Percentiles rank a stretch among this genome's conserved stretches.
Conservation (phyloP, 2,888 invertebrate species). For the Epinotia brunnichana region DNA sequence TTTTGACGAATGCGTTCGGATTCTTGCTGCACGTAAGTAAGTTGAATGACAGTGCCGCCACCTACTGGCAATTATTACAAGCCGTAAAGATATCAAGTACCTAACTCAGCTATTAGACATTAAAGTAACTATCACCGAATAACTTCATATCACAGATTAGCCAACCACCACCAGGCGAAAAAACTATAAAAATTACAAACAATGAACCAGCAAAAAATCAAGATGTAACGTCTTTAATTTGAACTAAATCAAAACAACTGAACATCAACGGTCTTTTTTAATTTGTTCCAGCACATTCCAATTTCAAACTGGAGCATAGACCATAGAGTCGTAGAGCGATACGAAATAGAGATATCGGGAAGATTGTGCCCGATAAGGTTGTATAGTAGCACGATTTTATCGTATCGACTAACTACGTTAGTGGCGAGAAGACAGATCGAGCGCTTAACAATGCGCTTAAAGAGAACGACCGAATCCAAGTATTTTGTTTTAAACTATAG, state of each 20-base stretch:
- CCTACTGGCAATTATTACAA: too few species aligned
- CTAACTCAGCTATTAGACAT: too few species aligned
- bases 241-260: slow-evolving; percentile 36
- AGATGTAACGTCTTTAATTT: slow-evolving; percentile 16
- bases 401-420: slow-evolving; percentile 54
- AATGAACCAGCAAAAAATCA: slow-evolving; percentile 25
- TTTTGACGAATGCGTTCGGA: too few species aligned
- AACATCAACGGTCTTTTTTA: slow-evolving; percentile 32
- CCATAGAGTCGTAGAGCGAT: slow-evolving; percentile 45
- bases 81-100: too few species aligned
- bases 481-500: slow-evolving; percentile 17
- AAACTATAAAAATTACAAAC: slow-evolving; percentile 16
- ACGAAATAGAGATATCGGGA: slow-evolving; percentile 61
- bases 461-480: slow-evolving; percentile 12
- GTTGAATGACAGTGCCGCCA: too few species aligned
- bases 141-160: too few species aligned
- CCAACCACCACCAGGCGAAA: too few species aligned
- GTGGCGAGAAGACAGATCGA: slow-evolving; percentile 60
- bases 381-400: slow-evolving; percentile 67
- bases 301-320: slow-evolving; percentile 39
- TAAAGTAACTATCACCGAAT: too few species aligned
- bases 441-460: slow-evolving; percentile 31
- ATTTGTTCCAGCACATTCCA: slow-evolving; percentile 39
- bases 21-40: too few species aligned
- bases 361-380: slow-evolving; percentile 65